Percentiles rank a stretch among this genome's conserved stretches.
phyloP scores from a whole-genome alignment of 2,888 invertebrate genomes.

The Thereva unica region DNA sequence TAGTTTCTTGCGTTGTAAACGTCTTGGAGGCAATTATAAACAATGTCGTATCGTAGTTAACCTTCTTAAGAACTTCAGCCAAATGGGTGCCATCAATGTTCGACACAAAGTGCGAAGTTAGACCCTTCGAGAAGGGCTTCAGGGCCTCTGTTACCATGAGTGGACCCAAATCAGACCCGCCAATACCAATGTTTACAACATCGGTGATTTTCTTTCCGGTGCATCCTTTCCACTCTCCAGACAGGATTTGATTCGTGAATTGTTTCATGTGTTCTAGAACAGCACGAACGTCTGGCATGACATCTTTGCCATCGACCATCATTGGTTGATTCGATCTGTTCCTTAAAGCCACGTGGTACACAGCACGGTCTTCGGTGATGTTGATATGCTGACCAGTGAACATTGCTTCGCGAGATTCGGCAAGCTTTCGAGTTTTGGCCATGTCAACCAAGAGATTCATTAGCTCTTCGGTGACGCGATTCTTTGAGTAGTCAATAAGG shows the following conservation, averaged over 20 bases:
- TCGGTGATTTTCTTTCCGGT: conserved; percentile 95
- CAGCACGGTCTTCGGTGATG: conserved; percentile 95
- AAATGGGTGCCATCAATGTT: conserved; percentile 99
- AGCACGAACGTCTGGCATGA: conserved; percentile 88
- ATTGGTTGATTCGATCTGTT: conserved; percentile 74
- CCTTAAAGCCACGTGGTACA: conserved; percentile 91
- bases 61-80: conserved; percentile 86
- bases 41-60: conserved; percentile 90
- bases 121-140: conserved; percentile 85
- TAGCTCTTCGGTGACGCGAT: conserved; percentile 80
- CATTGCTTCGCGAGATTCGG: conserved; percentile 88
- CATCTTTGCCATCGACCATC: conserved; percentile 82
- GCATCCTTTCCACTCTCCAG: conserved; percentile 75
- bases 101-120: conserved; percentile 92
- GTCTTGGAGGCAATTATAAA: conserved; percentile 99
- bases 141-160: conserved; percentile 99
- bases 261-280: conserved; percentile 94
- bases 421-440: conserved; percentile 81
- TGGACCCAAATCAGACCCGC: conserved; percentile 98
- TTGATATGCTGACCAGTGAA: conserved; percentile 94
- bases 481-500: conserved; percentile 96
- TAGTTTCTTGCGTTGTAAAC: conserved; percentile 98
- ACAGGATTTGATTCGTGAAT: conserved; percentile 79
- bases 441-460: conserved; percentile 77
- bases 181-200: conserved; percentile 98